Conservation (phyloP, 2,113 vertebrate species). For the Naja naja region DNA sequence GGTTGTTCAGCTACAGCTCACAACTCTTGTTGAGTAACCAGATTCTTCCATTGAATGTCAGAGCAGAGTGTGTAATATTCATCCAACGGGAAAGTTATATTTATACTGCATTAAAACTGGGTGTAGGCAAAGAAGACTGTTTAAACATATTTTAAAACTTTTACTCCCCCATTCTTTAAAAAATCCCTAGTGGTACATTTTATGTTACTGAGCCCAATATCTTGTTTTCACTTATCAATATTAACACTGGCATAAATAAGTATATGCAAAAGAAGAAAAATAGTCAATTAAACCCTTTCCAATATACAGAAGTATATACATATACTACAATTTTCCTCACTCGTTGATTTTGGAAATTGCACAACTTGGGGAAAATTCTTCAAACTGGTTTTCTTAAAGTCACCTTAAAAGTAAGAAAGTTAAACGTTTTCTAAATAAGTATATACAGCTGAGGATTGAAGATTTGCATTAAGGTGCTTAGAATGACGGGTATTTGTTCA, state of each 20-base stretch:
- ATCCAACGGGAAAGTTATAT: no score
- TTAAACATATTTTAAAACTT: slow-evolving; percentile 34
- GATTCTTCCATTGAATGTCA: neutral
- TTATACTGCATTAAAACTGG: neutral
- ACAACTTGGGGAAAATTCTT: slow-evolving; percentile 20
- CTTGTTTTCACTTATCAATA: slow-evolving; percentile 51
- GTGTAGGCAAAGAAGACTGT: fast-evolving
- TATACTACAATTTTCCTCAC: slow-evolving; percentile 30
- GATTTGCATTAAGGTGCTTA: slow-evolving; percentile 64
- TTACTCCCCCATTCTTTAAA: neutral
- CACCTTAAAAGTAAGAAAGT: slow-evolving; percentile 21
- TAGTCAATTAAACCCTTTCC: neutral
- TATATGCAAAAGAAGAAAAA: slow-evolving; percentile 47
- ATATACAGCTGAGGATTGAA: slow-evolving; percentile 56
- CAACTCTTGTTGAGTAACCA: neutral
- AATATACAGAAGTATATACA: slow-evolving; percentile 40
- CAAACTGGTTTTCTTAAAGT: slow-evolving; percentile 10
- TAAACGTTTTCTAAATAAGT: slow-evolving; percentile 32
- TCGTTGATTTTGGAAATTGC: slow-evolving; percentile 25
- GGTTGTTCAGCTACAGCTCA: neutral
- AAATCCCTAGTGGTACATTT: slow-evolving; percentile 34
- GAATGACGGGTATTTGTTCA: slow-evolving; percentile 41
- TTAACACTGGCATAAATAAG: slow-evolving; percentile 72
- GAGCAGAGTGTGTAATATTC: neutral
- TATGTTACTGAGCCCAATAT: slow-evolving; percentile 14